Base-by-base conservation (phyloP, 2,797 vertebrate genomes). In the Atherinosoma microstoma region DNA sequence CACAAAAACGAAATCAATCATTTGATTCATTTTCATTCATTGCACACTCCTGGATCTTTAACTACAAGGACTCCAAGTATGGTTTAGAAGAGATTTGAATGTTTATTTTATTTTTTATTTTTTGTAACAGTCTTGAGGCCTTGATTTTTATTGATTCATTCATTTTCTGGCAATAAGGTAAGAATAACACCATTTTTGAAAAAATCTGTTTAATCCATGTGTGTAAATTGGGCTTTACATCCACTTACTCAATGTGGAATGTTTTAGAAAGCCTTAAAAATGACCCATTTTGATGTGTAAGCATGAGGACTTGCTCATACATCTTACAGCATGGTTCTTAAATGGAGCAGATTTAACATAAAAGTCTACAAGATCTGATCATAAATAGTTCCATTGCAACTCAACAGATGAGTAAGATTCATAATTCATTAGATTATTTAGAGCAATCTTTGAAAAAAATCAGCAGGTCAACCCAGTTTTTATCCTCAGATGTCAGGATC, bases 361-460 rank as follows among this genome's bases (percentile, higher is more conserved):
- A 56, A 30, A 30, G 10, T 16, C 12, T 30, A 56, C 4, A 56
- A 57, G 27, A 57, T 32, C 15, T 27, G 27, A 32, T 29, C 27
- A 57, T 18, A 18, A 57, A 32, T 7, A 6, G 16, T 57, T 32
- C 51, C 27, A 8, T 30, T 13, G 18, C 27, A 30, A 40, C 11
- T 66, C 18, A 57, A 56, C 38, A 57, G 0, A 34, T 67, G 8
- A 30, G 22, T 32, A 42, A 22, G n/a, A 32, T 45, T 67, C 24
- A 58, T 58, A 18, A 32, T 20, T 15, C 32, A 6, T 32, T 24
- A 47, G 4, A 15, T 42, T 32, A 58, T 67, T 67, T 34, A 67
- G 42, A 58, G 56, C 35, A n/a, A 8, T 58, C 54, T 34, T 34
- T 47, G 29, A n/a, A 58, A 42, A 58, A 67, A 24, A 58, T 22